Evolutionary conservation across 2,888 invertebrate genomes (phyloP), one percentile per base, ranked within the genome.

Genomic region (Petrophora chlorosata): DNA sequence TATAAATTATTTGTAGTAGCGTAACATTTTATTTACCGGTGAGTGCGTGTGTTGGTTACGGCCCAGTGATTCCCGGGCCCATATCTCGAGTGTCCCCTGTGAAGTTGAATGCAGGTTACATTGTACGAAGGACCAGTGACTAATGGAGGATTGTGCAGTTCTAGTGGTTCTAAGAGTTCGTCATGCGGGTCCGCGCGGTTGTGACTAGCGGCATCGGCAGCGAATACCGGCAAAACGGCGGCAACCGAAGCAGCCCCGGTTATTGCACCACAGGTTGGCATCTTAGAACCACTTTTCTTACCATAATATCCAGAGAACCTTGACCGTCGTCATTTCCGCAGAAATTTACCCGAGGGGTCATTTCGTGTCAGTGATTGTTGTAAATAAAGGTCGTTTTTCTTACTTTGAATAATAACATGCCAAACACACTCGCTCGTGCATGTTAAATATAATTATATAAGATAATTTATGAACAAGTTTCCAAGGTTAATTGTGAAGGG

Each of bases 201-300:
- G 73, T 73, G 79, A 76, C 76, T 85, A 85, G 82, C 65, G 71
- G 59, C 62, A 64, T 82, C 65, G 71, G 59, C 62, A 64, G 55
- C 66, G 60, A 69, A 82, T 70, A 80, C 73, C 79, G 70, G 69
- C 88, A 89, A 83, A 67, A 89, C 89, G 89, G 89, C 88, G 76
- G 71, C 82, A 59, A 76, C 81, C 61, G 82, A 82, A 65, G 64
- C 82, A 63, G 76, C 74, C 56, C 67, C 80, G 74, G 81, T 75
- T 73, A 83, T 81, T 63, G 81, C 83, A 75, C 82, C 83, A 80
- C 84, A 87, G 87, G 86, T 87, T 78, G 56, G 75, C 70, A 65
- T 67, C 32, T n/a, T n/a, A n/a, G n/a, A n/a, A n/a, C 13, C 8
- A 19, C 2, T 17, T 22, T 26, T 26, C 2, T 14, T 8, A 15